These are phyloP conservation scores for Anagyrus pseudococci DNA, from an alignment of 2,888 invertebrate genomes.

Conservation along the genomic window DNA sequence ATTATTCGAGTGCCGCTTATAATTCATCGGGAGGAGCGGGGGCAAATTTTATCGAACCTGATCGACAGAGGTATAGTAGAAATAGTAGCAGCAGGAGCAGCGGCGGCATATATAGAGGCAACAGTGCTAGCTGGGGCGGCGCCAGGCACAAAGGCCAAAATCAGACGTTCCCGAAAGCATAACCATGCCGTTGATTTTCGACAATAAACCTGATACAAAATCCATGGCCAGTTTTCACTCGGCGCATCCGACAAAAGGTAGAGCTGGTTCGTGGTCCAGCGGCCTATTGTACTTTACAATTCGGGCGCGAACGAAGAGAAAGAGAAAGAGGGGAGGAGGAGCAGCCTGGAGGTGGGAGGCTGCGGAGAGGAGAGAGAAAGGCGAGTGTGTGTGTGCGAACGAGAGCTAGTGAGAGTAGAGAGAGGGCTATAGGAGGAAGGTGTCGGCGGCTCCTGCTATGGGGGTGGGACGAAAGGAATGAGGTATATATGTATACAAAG, in stretches of 20 bases:
- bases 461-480: background rate
- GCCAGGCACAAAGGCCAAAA: background rate
- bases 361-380: too few relatives aligned
- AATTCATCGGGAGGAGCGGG: too few relatives aligned
- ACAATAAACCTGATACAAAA: background rate
- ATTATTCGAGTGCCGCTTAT: too few relatives aligned
- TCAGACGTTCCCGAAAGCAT: background rate
- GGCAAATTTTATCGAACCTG: too few relatives aligned
- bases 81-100: constrained; percentile 26
- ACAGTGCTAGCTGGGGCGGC: background rate
- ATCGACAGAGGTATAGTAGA: too few relatives aligned
- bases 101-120: background rate
- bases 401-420: too few relatives aligned
- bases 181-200: background rate
- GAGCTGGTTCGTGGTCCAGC: background rate
- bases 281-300: background rate
- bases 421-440: too few relatives aligned
- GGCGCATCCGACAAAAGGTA: background rate
- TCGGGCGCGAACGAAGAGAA: too few relatives aligned
- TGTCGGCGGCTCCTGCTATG: background rate
- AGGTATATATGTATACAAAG: background rate
- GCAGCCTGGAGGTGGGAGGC: too few relatives aligned
- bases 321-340: too few relatives aligned
- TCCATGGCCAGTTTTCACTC: background rate
- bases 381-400: background rate